Evolutionary conservation across 2,113 vertebrate species (phyloP), one percentile per base, ranked within the genome.

Genomic region (Forbesichthys agassizii): DNA sequence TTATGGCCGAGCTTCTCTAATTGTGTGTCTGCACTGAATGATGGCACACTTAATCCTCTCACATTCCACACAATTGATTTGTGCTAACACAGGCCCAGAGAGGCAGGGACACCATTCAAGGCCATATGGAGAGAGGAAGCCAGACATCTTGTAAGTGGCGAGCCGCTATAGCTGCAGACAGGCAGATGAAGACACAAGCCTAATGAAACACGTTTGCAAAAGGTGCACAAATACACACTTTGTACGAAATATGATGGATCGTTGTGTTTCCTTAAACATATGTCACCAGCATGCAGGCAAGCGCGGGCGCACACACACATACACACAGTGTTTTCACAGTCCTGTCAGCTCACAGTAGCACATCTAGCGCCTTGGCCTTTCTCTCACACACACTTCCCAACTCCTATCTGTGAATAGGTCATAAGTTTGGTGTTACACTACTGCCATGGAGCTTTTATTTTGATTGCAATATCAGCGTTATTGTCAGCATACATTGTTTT

Each of bases 31-130:
- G 93, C 83, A 78, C 94, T 96, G 94, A 98, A 95, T 95, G 95
- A 96, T 96, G 95, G 95, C 93, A 94, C 94, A 95, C 93, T 96
- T 96, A 95, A 96, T 96, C 96, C 93, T 92, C 94, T 95, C 93
- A 96, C 93, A 97, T 95, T 94, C 92, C 93, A 95, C 94, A 94
- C 94, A 94, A 95, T 96, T 95, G 94, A 94, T 94, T 95, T 95
- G 93, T 92, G 92, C 91, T 92, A 94, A 94, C 93, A 92, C 90
- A 92, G 94, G 93, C 91, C 93, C 90, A 93, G 93, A 93, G 94
- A 95, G 91, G 83, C 76, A 93, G 93, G 92, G 85, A 91, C 92
- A 93, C 92, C 92, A 93, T 93, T 90, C 86, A 88, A 88, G 94
- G 92, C 94, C 96, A 96, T 95, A 95, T 94, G 95, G 94, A 95